Conservation (phyloP, 2,888 invertebrate species). For the Notodonta ziczac region DNA sequence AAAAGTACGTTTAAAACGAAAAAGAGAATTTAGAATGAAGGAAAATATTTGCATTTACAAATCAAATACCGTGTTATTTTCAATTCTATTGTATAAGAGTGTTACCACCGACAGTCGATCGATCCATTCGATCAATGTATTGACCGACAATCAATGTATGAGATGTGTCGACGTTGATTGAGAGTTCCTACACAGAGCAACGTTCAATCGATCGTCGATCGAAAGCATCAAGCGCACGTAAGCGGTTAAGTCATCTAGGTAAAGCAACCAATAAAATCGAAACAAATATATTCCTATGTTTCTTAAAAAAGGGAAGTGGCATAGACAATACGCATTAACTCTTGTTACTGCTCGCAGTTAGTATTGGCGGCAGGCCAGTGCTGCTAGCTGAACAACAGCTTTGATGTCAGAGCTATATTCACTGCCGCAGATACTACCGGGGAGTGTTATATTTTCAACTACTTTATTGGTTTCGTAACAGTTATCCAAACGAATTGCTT, state of each 20-base stretch:
- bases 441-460: conserved; percentile 31
- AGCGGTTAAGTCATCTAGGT: too few relatives aligned
- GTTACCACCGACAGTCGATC: too few relatives aligned
- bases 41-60: neutral
- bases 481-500: conserved; percentile 34
- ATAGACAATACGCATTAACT: conserved; percentile 5
- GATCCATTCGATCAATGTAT: too few relatives aligned
- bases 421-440: conserved; percentile 17
- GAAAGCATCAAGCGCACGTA: too few relatives aligned
- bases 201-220: too few relatives aligned
- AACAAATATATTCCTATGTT: neutral
- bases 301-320: conserved; percentile 3
- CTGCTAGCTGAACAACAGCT: conserved; percentile 15
- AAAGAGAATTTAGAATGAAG: neutral
- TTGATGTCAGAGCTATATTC: conserved; percentile 34
- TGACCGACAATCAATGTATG: too few relatives aligned
- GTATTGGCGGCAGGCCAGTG: conserved; percentile 25
- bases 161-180: too few relatives aligned
- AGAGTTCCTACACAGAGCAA: too few relatives aligned
- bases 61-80: too few relatives aligned
- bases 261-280: neutral
- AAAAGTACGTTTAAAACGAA: neutral
- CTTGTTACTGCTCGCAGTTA: conserved; percentile 5
- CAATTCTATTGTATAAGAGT: too few relatives aligned
- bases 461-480: conserved; percentile 37